Evolutionary conservation across 1,140 invertebrate genomes (phyloP).

Genomic region (Hylaeus anthracinus): DNA sequence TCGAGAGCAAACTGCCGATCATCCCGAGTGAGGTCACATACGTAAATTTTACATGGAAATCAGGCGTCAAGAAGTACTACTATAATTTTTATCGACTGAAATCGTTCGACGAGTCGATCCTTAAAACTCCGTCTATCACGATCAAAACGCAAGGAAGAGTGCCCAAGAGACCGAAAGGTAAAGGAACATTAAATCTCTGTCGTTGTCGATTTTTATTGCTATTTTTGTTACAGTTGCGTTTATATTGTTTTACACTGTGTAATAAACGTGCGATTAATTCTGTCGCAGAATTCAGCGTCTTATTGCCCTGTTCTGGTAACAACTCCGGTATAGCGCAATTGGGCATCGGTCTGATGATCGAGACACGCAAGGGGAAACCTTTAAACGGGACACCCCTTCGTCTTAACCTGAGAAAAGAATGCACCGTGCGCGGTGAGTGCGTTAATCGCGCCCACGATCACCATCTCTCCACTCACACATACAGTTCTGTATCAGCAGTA

Average conservation of each 20-base stretch:
- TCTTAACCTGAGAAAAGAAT: conserved; percentile 95
- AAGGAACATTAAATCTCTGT: conserved; percentile 23
- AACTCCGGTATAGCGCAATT: conserved; percentile 94
- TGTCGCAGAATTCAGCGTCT: conserved; percentile 92
- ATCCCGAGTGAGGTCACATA: conserved; percentile 94
- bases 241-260: not conserved
- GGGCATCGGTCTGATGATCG: conserved; percentile 92
- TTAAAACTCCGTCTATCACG: conserved; percentile 92
- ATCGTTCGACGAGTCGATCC: conserved; percentile 90
- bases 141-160: conserved; percentile 92
- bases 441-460: conserved; percentile 78
- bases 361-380: conserved; percentile 87
- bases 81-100: conserved; percentile 93
- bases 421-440: conserved; percentile 92
- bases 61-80: conserved; percentile 91
- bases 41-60: conserved; percentile 96
- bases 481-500: conserved; percentile 80
- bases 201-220: too few relatives aligned
- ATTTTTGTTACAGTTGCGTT: too few relatives aligned
- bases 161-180: conserved; percentile 91
- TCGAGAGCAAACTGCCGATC: conserved; percentile 92
- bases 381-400: conserved; percentile 94
- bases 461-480: conserved; percentile 75
- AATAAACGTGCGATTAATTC: conserved; percentile 5
- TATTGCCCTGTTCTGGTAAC: conserved; percentile 94